Base-by-base conservation (phyloP, 2,113 vertebrate species). In the Thamnophis sirtalis region DNA sequence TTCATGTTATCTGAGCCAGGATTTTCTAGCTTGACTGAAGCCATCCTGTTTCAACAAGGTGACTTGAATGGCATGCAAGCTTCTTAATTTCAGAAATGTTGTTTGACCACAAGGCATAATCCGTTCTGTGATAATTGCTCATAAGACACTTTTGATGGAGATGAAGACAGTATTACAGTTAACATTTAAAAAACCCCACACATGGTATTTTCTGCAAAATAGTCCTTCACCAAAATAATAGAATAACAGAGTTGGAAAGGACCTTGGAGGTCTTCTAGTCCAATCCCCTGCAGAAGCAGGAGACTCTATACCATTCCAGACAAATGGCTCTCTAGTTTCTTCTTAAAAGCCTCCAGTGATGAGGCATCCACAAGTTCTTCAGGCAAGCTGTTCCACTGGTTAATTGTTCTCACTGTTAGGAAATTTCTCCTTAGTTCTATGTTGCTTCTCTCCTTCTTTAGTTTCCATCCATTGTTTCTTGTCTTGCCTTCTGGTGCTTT, bases 1-100 rank as follows among this genome's bases (percentile, higher is more conserved):
- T 92, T 80, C 51, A 92, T 90, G 95, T 95, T 58, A 95, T 94
- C 94, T 91, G 90, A 96, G 55, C 84, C 91, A 91, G 19, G 93
- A 91, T 94, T 95, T 94, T 33, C 90, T 91, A 85, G 55, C 91
- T 93, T 95, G 94, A 94, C 93, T 94, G 94, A 94, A 95, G 92
- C 53, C 55, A 90, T 90, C 87, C n/a, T 55, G 84, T 89, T 56
- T 95, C 93, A 93, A 91, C 56, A 84, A 94, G 53, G 91, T 68
- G 43, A 87, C 53, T 55, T 9, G 49, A 24, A 21, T 80, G 50
- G 7, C 5, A 54, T 28, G 58, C 24, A 55, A 55, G 26, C 26
- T 24, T 92, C 63, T 84, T 84, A 28, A 92, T 92, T 48, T 43
- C 15, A 38, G n/a, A 87, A 49, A 80, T 88, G 86, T 58, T 73